phyloP scores from a whole-genome alignment of 2,888 invertebrate species.

The Trissonchulus latispiculum region DNA sequence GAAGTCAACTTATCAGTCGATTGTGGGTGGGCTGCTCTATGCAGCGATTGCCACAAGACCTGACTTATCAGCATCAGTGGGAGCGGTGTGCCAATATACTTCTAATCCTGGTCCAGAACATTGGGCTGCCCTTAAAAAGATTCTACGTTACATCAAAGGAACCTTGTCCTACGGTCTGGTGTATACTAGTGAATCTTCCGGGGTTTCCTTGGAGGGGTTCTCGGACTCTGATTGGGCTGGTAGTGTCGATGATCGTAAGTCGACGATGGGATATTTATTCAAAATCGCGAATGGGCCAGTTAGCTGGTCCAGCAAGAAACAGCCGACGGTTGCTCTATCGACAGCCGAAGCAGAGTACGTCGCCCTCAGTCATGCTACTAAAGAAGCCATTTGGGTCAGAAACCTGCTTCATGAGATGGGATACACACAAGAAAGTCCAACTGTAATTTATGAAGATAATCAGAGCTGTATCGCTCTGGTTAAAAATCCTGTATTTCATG shows the following conservation, averaged over 20 bases:
- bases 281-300: slow-evolving; percentile 34
- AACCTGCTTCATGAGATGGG: slow-evolving; percentile 18
- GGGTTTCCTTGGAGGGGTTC: too few species aligned
- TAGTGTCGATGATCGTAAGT: not conserved
- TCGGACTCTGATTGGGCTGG: too few species aligned
- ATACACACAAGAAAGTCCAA: not conserved
- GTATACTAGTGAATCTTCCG: not conserved
- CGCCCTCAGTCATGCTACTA: slow-evolving; percentile 30
- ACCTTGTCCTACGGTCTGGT: not conserved
- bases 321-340: slow-evolving; percentile 27
- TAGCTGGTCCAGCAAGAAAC: slow-evolving; percentile 39
- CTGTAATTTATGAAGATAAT: slow-evolving; percentile 4
- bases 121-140: slow-evolving; percentile 25
- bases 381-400: slow-evolving; percentile 28
- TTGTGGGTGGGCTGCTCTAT: slow-evolving; percentile 22
- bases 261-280: slow-evolving; percentile 38
- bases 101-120: slow-evolving; percentile 24
- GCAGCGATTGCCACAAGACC: not conserved
- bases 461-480: slow-evolving; percentile 1
- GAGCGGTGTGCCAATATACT: not conserved
- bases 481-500: slow-evolving; percentile 8
- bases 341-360: slow-evolving; percentile 43
- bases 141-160: slow-evolving; percentile 20
- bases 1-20: slow-evolving; percentile 13
- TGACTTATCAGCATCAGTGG: slow-evolving; percentile 15